Base-by-base conservation (phyloP, 2,888 invertebrate species). In the Lasioglossum lativentre region DNA sequence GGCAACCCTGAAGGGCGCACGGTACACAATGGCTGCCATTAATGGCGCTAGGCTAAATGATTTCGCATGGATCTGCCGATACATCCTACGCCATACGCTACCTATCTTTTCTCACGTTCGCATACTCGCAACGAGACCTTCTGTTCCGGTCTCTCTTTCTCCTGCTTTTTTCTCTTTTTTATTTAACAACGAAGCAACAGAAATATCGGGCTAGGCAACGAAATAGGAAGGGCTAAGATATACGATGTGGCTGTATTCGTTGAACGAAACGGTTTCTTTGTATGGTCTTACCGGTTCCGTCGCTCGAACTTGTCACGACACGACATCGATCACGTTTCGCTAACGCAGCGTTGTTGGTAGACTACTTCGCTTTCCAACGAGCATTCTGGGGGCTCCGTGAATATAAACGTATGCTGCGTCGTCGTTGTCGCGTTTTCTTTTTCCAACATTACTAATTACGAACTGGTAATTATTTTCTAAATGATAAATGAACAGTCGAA, bases 1-100 rank as follows among this genome's bases (percentile, higher is more conserved):
- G 87, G 76, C 82, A 84, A 78, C 86, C 82, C 84, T 83, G 86
- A 89, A 91, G 90, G 90, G 89, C 91, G 86, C 77, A 75, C 78
- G 75, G 75, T 70, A 30, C 83, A 82, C 83, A 91, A 91, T 90
- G 90, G 90, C 91, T 85, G 91, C 83, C 86, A 81, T 77, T 76
- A 82, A 83, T 82, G 80, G 82, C 89, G 82, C 80, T 83, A 66
- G 78, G 68, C 75, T 81, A 78, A 88, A 82, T 45, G 71, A 78
- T 84, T 76, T 86, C 80, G 74, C 88, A 78, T 77, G 75, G 38
- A 82, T 82, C 27, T 75, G 45, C 16, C 56, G 56, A 71, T 79
- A 77, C 47, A 56, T 47, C 71, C 56, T 79, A 45, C 68, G 63
- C 52, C 71, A 74, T 68, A 47, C 71, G 56, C 47, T 77, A 78